Evolutionary conservation across 1,140 invertebrate genomes (phyloP).

Genomic region (Bacillus rossius): DNA sequence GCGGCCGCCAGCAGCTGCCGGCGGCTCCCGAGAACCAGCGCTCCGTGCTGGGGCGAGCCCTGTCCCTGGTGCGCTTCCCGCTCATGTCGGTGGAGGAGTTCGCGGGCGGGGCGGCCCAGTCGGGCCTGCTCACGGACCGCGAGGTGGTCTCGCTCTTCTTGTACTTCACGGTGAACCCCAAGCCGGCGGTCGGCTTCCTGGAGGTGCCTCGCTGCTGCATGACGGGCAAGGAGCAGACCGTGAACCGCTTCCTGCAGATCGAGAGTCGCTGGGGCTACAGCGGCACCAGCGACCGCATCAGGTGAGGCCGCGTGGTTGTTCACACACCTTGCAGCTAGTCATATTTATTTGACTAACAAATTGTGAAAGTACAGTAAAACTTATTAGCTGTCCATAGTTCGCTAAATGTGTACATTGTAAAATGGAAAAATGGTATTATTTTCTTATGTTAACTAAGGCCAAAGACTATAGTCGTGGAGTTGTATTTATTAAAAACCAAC

Average conservation of each 20-base stretch:
- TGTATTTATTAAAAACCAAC: no score
- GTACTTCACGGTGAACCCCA: slow-evolving; percentile 75
- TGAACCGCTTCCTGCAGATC: slow-evolving; percentile 74
- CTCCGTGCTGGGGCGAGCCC: slow-evolving; percentile 57
- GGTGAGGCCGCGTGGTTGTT: no score
- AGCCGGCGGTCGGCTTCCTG: slow-evolving; percentile 62
- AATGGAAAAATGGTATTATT: no score
- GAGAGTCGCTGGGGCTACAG: slow-evolving; percentile 85
- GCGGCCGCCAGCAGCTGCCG: slow-evolving; percentile 56
- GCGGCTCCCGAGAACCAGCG: slow-evolving; percentile 66
- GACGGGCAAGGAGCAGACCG: slow-evolving; percentile 76
- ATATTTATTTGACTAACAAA: no score
- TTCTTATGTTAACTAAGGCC: no score
- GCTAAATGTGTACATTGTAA: no score
- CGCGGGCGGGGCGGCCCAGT: slow-evolving; percentile 71
- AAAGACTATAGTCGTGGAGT: no score
- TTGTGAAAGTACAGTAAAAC: no score
- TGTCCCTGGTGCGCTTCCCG: slow-evolving; percentile 75
- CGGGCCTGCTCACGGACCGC: slow-evolving; percentile 65
- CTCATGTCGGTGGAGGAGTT: slow-evolving; percentile 87
- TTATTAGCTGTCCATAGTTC: no score
- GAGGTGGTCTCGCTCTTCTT: slow-evolving; percentile 76
- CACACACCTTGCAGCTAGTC: no score
- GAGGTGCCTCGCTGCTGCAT: slow-evolving; percentile 74
- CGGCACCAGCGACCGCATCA: slow-evolving; percentile 78